Conservation (phyloP, 2,113 vertebrate genomes). For the Calypte anna region DNA sequence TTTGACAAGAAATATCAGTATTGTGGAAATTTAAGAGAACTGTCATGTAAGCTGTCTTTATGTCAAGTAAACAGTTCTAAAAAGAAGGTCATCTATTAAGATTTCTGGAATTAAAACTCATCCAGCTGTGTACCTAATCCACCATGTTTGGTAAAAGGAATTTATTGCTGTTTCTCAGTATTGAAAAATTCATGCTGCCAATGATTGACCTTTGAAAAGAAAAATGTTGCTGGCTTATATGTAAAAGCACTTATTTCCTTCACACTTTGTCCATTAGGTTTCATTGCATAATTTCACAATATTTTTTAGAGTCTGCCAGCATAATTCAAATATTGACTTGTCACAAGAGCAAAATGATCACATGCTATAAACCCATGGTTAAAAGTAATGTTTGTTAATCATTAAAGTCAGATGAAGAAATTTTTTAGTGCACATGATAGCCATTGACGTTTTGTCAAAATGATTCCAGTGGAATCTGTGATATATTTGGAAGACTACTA, state of each 20-base stretch:
- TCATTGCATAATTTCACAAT: slow-evolving; percentile 9
- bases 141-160: slow-evolving; percentile 65
- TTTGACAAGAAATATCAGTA: slow-evolving; percentile 57
- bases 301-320: neutral
- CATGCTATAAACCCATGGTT: neutral
- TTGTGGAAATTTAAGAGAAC: slow-evolving; percentile 38
- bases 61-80: slow-evolving; percentile 73
- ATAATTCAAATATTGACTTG: slow-evolving; percentile 20
- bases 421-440: neutral
- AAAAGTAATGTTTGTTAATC: neutral
- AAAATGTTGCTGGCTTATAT: slow-evolving; percentile 68
- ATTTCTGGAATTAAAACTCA: slow-evolving; percentile 75
- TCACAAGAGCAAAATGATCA: neutral
- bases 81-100: slow-evolving; percentile 70
- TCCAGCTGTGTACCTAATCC: slow-evolving; percentile 54
- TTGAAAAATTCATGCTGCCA: slow-evolving; percentile 76
- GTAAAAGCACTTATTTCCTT: slow-evolving; percentile 54
- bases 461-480: neutral
- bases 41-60: slow-evolving; percentile 47
- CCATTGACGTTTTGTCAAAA: neutral
- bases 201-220: slow-evolving; percentile 80
- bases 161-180: slow-evolving; percentile 73
- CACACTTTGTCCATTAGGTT: slow-evolving; percentile 31
- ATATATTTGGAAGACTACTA: neutral
- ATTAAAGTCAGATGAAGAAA: neutral